Base-by-base conservation (phyloP, 2,888 invertebrate genomes). In the Stenodera caucasica region DNA sequence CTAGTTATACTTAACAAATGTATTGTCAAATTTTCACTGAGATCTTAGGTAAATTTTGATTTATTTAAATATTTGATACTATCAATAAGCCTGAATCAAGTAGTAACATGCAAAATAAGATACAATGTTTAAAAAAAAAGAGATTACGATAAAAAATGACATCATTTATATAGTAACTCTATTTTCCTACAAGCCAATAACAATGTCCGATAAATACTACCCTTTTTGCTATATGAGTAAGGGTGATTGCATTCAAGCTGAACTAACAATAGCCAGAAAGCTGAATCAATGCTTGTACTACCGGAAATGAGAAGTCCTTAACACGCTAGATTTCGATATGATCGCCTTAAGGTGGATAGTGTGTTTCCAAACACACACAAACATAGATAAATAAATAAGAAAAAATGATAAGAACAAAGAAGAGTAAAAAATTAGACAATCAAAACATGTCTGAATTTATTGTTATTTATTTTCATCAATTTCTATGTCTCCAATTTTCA, bases 221-320 rank as follows among this genome's bases (percentile, higher is more conserved):
- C 66, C 66, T 66, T 70, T 71, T 61, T n/a, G 68, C 68, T 68
- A 71, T 71, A 72, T 70, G 72, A 67, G 64, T 65, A 67, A 60
- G 67, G 67, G 70, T 68, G 70, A 72, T 45, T 45, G 45, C 18
- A 70, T 68, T 70, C 72, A 67, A 66, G 67, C 66, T 66, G 67
- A 66, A 70, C 67, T 67, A 71, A 73, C 71, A 72, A 72, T 68
- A 61, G 64, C 58, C 53, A 49, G 58, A 54, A 57, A 64, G 37
- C 59, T 40, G 57, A 64, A 66, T 65, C 71, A 72, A 72, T 68
- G 70, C 68, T 72, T 72, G 71, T 67, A 62, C 65, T 53, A 65
- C 67, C 69, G 74, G 74, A 75, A 75, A 75, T 75, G 75, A 74
- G 72, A 73, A 73, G 70, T 72, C 71, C 71, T 68, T 64, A 60